These are phyloP conservation scores for Candidula unifasciata DNA, from an alignment of 2,888 invertebrate species.

Conservation along the genomic window DNA sequence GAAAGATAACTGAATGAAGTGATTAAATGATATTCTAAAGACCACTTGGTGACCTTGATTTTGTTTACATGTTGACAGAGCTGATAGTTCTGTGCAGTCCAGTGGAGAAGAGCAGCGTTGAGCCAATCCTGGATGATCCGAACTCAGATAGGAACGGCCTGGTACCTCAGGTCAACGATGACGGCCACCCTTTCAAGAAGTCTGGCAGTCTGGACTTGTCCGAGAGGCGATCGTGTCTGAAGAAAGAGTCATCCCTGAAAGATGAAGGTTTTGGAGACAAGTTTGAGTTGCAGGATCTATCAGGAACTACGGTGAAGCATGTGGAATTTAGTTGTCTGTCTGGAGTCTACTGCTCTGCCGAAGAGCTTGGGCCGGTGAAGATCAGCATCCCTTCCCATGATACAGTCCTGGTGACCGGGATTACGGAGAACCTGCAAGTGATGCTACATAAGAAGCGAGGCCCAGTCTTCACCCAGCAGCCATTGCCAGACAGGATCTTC, in stretches of 20 bases:
- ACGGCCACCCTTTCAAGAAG: slow-evolving; percentile 39
- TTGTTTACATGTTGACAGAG: slow-evolving; percentile 54
- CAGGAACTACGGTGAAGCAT: slow-evolving; percentile 63
- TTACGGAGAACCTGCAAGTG: slow-evolving; percentile 65
- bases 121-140: slow-evolving; percentile 49
- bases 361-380: slow-evolving; percentile 64
- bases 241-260: slow-evolving; percentile 45
- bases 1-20: no score
- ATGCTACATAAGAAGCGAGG: slow-evolving; percentile 63
- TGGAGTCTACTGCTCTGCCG: slow-evolving; percentile 63
- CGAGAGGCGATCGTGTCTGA: slow-evolving; percentile 24
- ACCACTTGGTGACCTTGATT: no score
- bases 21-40: no score
- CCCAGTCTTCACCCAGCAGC: slow-evolving; percentile 48
- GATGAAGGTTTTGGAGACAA: slow-evolving; percentile 11
- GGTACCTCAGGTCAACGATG: neutral
- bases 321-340: slow-evolving; percentile 65
- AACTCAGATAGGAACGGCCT: slow-evolving; percentile 34
- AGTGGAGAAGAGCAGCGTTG: slow-evolving; percentile 59
- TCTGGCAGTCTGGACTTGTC: slow-evolving; percentile 47
- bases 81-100: slow-evolving; percentile 71
- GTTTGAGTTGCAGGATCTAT: slow-evolving; percentile 33
- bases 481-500: slow-evolving; percentile 58
- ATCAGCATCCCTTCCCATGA: slow-evolving; percentile 67
- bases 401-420: slow-evolving; percentile 66